A percentile compares a stretch with the other conserved stretches of the same genome.
Evolutionary conservation across 2,888 invertebrate genomes (phyloP).

Genomic region (Limenitis arthemis): DNA sequence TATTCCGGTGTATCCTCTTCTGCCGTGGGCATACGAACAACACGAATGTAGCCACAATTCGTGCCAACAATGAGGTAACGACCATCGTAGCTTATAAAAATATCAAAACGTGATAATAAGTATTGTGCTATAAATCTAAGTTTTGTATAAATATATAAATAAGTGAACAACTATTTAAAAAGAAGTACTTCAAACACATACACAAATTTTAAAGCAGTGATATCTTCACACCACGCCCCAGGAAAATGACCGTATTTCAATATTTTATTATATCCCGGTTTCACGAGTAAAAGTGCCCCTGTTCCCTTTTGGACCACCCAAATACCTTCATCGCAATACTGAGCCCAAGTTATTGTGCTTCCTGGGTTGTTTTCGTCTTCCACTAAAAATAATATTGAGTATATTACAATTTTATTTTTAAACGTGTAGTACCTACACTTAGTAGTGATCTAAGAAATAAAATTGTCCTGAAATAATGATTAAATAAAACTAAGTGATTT

Average conservation of each 20-base stretch:
- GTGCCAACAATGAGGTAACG: constrained; percentile 53
- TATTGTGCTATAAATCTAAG: background rate
- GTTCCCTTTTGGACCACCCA: constrained; percentile 58
- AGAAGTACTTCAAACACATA: constrained; percentile 30
- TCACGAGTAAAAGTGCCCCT: constrained; percentile 49
- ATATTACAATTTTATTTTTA: background rate
- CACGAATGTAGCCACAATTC: constrained; percentile 55
- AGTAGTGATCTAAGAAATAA: background rate
- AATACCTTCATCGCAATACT: constrained; percentile 51
- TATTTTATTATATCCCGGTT: constrained; percentile 46
- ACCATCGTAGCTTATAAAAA: constrained; percentile 42
- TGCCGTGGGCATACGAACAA: constrained; percentile 51
- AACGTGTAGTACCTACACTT: background rate
- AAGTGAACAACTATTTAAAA: background rate
- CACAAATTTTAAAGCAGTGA: constrained; percentile 51
- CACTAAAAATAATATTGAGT: constrained; percentile 31
- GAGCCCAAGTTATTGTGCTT: constrained; percentile 56
- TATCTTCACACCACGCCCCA: constrained; percentile 54
- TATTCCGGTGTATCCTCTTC: constrained; percentile 46
- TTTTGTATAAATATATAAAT: too few relatives aligned
- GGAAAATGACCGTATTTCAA: constrained; percentile 55
- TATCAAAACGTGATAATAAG: background rate
- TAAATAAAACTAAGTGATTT: background rate
- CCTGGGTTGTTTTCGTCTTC: constrained; percentile 54
- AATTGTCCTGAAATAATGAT: background rate